phyloP scores from a whole-genome alignment of 2,888 invertebrate genomes.

The Danaus chrysippus region DNA sequence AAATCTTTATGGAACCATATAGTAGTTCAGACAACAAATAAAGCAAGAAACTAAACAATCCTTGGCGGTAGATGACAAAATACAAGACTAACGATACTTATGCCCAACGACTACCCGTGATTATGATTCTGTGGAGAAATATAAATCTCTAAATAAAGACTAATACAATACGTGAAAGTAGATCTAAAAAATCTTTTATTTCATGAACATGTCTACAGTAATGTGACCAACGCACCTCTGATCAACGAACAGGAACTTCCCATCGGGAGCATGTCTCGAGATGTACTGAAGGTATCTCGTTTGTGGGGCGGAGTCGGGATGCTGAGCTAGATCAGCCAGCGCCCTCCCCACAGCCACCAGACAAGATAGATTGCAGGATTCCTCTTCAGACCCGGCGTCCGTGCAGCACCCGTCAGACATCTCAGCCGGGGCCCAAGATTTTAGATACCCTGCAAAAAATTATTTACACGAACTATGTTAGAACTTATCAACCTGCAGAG shows the following conservation, averaged over 20 bases:
- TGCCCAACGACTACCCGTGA: no score
- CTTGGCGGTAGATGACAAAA: no score
- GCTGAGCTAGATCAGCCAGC: constrained; percentile 78
- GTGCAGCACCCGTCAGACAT: constrained; percentile 82
- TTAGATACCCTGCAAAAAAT: constrained; percentile 83
- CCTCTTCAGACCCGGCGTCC: constrained; percentile 78
- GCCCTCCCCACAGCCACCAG: constrained; percentile 92
- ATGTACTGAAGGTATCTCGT: constrained; percentile 85
- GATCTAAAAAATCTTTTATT: no score
- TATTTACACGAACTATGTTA: not conserved
- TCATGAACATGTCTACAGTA: not conserved
- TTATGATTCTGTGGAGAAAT: no score
- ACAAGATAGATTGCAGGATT: constrained; percentile 86
- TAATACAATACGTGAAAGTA: no score
- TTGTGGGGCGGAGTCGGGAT: constrained; percentile 56
- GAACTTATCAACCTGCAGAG: no score
- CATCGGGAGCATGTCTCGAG: constrained; percentile 92
- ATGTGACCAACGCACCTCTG: constrained; percentile 81
- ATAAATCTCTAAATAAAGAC: no score
- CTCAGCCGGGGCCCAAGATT: constrained; percentile 93
- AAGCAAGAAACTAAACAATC: no score
- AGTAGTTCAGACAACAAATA: no score
- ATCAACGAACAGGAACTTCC: constrained; percentile 95
- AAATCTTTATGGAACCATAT: no score
- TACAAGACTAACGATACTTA: no score